Base-by-base conservation (phyloP, 2,797 vertebrate genomes). In the Rhabdophis nuchalis region DNA sequence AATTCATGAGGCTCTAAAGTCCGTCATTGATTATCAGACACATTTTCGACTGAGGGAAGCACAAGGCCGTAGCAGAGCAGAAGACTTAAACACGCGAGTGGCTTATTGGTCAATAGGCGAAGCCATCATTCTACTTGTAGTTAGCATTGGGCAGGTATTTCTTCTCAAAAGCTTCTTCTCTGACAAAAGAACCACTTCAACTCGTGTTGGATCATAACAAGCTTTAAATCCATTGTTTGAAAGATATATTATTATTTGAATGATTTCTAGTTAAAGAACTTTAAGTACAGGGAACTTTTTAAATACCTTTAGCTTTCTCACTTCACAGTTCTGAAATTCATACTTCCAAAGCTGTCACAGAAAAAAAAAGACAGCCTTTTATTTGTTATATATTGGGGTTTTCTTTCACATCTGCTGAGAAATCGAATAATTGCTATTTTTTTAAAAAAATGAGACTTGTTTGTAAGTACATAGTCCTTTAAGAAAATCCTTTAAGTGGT, bases 31-130 rank as follows among this genome's bases (percentile, higher is more conserved):
- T 97, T 99, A 99, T 94, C 99, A 99, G 97, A 99, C 99, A 58
- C 99, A 99, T 95, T 99, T 99, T 96, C 99, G 99, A 41, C 95
- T 99, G 95, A 98, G 99, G 58, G 99, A 99, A 95, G 99, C 98
- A 0, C 99, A 99, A 96, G 99, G 99, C 57, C 99, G 99, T 94
- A 99, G 99, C 96, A 98, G 99, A 91, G 99, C 99, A 0, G 99
- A 99, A 96, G 99, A 99, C 97, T 98, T 99, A 86, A 99, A 99
- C 95, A 99, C 98, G 0, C 98, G 99, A 87, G 99, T 99, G 91
- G 99, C 99, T 9, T 99, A 99, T 94, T 99, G 99, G 99, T 99
- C 99, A 12, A 97, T 99, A 32, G 99, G 99, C 29, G 99, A 99
- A 97, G 99, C 99, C 58, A 97, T 99, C 93, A 99, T 99, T 94